These are phyloP conservation scores for Dufourea novaeangliae DNA, from an alignment of 1,140 invertebrate genomes.

Conservation along the genomic window DNA sequence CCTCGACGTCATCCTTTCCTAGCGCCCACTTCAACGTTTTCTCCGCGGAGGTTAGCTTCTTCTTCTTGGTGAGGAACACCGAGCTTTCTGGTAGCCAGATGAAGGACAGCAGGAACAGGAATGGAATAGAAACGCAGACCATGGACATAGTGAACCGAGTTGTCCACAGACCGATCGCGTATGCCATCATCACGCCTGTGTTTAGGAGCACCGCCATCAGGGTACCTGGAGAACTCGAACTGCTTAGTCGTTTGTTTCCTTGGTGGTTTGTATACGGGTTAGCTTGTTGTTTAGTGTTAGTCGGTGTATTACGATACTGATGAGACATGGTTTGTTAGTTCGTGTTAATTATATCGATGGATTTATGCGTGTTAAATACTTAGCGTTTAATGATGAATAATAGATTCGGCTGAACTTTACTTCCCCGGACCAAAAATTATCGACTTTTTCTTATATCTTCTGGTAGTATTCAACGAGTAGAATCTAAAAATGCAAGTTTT, in stretches of 20 bases:
- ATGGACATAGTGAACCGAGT: conserved; percentile 76
- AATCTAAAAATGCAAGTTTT: too few species aligned
- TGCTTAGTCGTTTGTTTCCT: background rate
- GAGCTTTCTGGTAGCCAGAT: conserved; percentile 82
- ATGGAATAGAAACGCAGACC: conserved; percentile 76
- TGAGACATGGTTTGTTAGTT: too few species aligned
- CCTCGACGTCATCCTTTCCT: conserved; percentile 82
- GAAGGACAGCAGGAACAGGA: conserved; percentile 80
- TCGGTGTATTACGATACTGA: too few species aligned
- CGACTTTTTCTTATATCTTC: too few species aligned
- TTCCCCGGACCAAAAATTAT: too few species aligned
- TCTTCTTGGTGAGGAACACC: conserved; percentile 75
- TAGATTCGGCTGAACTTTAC: too few species aligned
- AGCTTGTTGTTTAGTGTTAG: background rate
- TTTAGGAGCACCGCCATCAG: conserved; percentile 83
- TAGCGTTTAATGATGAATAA: too few species aligned
- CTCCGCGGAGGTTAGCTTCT: conserved; percentile 81
- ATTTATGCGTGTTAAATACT: too few species aligned
- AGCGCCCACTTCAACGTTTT: conserved; percentile 85
- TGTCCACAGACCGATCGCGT: conserved; percentile 80
- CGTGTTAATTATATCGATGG: too few species aligned
- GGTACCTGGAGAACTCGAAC: conserved; percentile 69
- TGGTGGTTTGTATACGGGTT: background rate
- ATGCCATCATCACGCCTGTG: conserved; percentile 83
- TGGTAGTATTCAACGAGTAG: too few species aligned